A percentile compares a stretch with the other conserved stretches of the same genome.
These are phyloP conservation scores for Neoniphon sammara DNA, from an alignment of 2,797 vertebrate species.

Conservation along the genomic window DNA sequence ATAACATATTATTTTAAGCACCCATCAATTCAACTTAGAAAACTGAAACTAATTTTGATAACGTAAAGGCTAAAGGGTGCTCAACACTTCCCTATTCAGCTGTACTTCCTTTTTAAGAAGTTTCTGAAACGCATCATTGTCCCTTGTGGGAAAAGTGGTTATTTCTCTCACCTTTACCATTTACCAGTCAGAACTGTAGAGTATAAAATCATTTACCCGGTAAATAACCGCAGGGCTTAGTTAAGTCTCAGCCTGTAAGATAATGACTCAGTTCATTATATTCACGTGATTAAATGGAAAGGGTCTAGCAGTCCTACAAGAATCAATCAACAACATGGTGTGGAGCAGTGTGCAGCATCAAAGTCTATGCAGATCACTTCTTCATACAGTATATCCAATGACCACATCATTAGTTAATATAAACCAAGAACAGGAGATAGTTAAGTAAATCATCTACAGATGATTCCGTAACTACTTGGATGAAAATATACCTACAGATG, in stretches of 20 bases:
- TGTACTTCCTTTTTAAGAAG: conserved; percentile 25
- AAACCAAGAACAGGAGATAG: not conserved
- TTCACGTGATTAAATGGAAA: not conserved
- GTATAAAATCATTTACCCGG: not conserved
- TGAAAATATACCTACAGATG: too few relatives aligned
- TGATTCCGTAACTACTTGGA: too few relatives aligned
- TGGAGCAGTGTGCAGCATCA: not conserved
- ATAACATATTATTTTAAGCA: not conserved
- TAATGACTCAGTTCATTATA: too few relatives aligned
- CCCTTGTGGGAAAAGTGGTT: not conserved
- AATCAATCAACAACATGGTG: not conserved
- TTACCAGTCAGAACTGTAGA: not conserved
- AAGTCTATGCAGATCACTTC: not conserved
- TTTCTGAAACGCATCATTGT: conserved; percentile 3
- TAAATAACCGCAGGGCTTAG: not conserved
- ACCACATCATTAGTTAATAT: conserved; percentile 15
- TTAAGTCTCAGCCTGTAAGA: not conserved
- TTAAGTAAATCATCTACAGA: not conserved
- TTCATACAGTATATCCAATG: not conserved
- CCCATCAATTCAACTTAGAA: not conserved
- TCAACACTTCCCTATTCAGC: not conserved
- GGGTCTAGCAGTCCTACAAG: not conserved
- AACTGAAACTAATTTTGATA: not conserved
- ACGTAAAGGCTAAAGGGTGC: not conserved
- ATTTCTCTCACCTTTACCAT: not conserved